Evolutionary conservation across 2,888 invertebrate species (phyloP).

Genomic region (Stenodera caucasica): DNA sequence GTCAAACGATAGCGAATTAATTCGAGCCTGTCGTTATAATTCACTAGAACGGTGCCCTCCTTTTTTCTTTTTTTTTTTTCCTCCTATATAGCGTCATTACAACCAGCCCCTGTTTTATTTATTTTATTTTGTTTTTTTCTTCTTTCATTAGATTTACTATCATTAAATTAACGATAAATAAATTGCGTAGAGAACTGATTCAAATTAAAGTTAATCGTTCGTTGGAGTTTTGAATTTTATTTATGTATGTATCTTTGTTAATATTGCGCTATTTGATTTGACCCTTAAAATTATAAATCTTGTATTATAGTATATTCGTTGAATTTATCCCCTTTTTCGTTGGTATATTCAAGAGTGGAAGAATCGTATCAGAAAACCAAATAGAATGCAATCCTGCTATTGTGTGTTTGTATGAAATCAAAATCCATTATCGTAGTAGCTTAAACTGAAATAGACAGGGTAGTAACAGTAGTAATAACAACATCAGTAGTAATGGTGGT

Average conservation of each 20-base stretch:
- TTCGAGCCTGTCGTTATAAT: conserved; percentile 41
- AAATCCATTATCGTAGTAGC: conserved; percentile 52
- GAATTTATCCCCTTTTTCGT: conserved; percentile 28
- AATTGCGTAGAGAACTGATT: background rate
- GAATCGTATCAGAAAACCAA: conserved; percentile 42
- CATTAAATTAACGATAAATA: conserved; percentile 4
- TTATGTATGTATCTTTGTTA: too few relatives aligned
- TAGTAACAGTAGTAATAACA: conserved; percentile 1
- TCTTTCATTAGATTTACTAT: background rate
- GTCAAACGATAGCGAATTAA: conserved; percentile 41
- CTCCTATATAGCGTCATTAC: background rate
- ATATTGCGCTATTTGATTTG: conserved; percentile 12
- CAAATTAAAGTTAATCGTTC: background rate
- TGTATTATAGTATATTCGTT: conserved; percentile 32
- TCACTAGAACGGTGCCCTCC: conserved; percentile 27
- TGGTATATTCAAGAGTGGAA: conserved; percentile 2
- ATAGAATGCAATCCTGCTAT: conserved; percentile 43
- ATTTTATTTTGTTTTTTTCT: too few relatives aligned
- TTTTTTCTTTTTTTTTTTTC: background rate
- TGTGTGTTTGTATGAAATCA: conserved; percentile 48
- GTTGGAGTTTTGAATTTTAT: conserved; percentile 2
- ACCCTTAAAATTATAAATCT: conserved; percentile 10
- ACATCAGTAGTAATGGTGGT: background rate
- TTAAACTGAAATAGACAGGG: conserved; percentile 35
- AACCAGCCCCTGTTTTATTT: background rate